Percentiles rank a stretch among this genome's conserved stretches.
Conservation (phyloP, 2,797 vertebrate genomes). For the Arnoldichthys spilopterus region DNA sequence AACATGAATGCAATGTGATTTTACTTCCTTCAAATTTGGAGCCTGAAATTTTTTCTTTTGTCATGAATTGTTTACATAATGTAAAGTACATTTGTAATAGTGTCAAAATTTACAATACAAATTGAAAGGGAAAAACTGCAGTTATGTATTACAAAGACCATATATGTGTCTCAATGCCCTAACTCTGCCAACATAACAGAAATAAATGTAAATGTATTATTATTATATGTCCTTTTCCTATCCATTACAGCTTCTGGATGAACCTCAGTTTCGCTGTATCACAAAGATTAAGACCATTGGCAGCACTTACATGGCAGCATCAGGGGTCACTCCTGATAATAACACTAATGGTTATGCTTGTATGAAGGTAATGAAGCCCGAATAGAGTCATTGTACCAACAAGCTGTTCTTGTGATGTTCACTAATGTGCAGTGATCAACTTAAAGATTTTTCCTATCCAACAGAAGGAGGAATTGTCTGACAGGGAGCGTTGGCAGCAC, state of each 20-base stretch:
- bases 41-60: too few relatives aligned
- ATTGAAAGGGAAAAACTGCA: too few relatives aligned
- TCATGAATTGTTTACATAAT: too few relatives aligned
- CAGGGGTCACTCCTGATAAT: constrained; percentile 88
- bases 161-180: too few relatives aligned
- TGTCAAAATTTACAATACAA: too few relatives aligned
- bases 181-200: not conserved
- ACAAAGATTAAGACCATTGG: constrained; percentile 99
- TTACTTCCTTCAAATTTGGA: too few relatives aligned
- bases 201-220: too few relatives aligned
- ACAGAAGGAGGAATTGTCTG: constrained; percentile 86
- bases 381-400: constrained; percentile 15
- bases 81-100: too few relatives aligned
- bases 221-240: not conserved
- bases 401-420: constrained; percentile 3
- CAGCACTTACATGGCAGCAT: constrained; percentile 98
- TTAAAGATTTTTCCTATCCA: constrained; percentile 14
- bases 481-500: constrained; percentile 93
- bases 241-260: constrained; percentile 86
- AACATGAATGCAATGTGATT: too few relatives aligned
- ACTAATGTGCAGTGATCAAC: constrained; percentile 5
- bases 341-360: constrained; percentile 83
- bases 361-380: constrained; percentile 77
- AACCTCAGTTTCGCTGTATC: constrained; percentile 92
- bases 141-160: too few relatives aligned